These are phyloP conservation scores for Mastomys coucha DNA, from an alignment of 2,113 vertebrate genomes.

Conservation along the genomic window DNA sequence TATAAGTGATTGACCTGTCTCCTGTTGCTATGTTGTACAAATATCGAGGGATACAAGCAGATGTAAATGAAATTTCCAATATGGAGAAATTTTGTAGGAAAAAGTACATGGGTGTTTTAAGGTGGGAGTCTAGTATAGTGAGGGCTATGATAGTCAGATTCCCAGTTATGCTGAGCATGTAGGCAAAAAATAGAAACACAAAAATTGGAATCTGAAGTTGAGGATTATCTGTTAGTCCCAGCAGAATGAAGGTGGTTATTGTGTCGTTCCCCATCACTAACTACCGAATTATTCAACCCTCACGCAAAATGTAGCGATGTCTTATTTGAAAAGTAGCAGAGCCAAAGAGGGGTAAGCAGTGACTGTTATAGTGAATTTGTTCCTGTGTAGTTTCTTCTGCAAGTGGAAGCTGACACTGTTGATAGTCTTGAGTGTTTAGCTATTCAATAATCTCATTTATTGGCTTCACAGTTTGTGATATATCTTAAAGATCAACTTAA, in stretches of 20 bases:
- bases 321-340: not conserved
- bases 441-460: not conserved
- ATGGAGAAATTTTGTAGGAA: constrained; percentile 57
- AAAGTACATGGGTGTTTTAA: constrained; percentile 61
- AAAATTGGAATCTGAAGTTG: constrained; percentile 61
- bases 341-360: not conserved
- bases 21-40: constrained; percentile 55
- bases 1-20: constrained; percentile 56
- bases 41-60: constrained; percentile 51
- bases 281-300: not conserved
- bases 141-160: constrained; percentile 58
- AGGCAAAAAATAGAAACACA: constrained; percentile 44
- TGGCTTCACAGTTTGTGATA: not conserved
- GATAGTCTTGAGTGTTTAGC: not conserved
- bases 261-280: constrained; percentile 60
- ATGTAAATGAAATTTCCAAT: constrained; percentile 57
- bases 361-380: not conserved
- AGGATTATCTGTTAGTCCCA: constrained; percentile 64
- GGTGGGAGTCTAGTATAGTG: constrained; percentile 6
- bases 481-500: not conserved
- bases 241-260: constrained; percentile 59
- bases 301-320: not conserved
- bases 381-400: not conserved
- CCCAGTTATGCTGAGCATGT: constrained; percentile 43
- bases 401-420: not conserved